Conservation (phyloP, 1,140 invertebrate species). For the Cydia strobilella region DNA sequence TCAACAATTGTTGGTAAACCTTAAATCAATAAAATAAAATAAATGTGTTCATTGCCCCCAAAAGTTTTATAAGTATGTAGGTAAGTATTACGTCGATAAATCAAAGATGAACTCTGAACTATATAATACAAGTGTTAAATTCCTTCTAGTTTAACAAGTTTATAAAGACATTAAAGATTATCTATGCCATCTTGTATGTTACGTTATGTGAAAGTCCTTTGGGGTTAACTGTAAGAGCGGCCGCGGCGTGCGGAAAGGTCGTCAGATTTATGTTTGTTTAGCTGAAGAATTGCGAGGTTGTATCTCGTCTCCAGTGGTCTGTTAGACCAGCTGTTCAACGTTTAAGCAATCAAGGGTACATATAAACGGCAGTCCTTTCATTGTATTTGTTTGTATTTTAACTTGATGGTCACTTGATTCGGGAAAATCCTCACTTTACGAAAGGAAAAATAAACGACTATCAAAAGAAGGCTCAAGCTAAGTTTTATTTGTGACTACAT, state of each 20-base stretch:
- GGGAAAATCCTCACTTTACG: too few species aligned
- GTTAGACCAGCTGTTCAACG: neutral
- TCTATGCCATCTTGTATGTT: too few species aligned
- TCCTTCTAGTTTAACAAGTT: neutral
- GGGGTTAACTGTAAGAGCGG: neutral
- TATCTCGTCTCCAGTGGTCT: neutral
- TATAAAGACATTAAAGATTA: too few species aligned
- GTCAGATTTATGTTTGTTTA: neutral
- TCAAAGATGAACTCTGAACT: neutral
- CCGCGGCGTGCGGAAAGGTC: neutral
- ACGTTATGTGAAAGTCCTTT: neutral
- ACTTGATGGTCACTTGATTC: too few species aligned
- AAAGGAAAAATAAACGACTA: too few species aligned
- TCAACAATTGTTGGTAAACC: too few species aligned
- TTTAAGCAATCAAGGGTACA: neutral
- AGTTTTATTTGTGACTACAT: neutral
- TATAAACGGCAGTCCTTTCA: neutral
- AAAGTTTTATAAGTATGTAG: neutral
- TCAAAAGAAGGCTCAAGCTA: neutral
- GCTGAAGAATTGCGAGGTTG: neutral
- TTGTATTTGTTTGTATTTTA: too few species aligned
- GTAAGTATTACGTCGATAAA: neutral
- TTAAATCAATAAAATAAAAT: too few species aligned
- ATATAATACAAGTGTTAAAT: too few species aligned
- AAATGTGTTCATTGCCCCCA: neutral